Conservation (phyloP, 2,113 vertebrate species). For the Prunella himalayana region DNA sequence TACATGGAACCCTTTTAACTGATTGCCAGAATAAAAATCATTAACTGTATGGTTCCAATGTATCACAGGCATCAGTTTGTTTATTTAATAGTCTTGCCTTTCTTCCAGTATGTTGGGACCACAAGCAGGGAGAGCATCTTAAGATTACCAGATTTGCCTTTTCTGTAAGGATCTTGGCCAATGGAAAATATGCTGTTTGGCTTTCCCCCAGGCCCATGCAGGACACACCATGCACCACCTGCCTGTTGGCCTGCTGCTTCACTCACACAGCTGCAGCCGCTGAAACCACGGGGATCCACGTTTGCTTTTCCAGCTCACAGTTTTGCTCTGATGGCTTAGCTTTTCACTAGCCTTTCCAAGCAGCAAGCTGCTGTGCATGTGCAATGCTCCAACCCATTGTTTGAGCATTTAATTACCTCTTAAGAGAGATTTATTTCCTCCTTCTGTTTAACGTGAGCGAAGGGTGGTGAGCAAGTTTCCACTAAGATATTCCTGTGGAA, state of each 20-base stretch:
- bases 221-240: rapidly evolving
- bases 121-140: neutral
- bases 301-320: neutral
- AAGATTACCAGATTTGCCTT: neutral
- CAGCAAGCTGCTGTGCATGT: neutral
- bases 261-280: neutral
- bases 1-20: neutral
- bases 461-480: neutral
- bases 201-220: neutral
- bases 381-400: neutral
- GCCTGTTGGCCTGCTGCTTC: neutral
- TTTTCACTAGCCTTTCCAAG: neutral
- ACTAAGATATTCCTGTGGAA: neutral
- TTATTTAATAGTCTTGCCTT: neutral
- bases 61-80: neutral
- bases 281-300: neutral
- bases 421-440: neutral
- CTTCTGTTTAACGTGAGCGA: neutral
- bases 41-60: neutral
- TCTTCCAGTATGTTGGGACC: neutral
- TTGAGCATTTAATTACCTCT: conserved; percentile 11
- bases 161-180: neutral
- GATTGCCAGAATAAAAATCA: neutral
- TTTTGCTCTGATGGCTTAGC: neutral
- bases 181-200: neutral